Base-by-base conservation (phyloP, 2,797 vertebrate genomes). In the Artibeus lituratus region DNA sequence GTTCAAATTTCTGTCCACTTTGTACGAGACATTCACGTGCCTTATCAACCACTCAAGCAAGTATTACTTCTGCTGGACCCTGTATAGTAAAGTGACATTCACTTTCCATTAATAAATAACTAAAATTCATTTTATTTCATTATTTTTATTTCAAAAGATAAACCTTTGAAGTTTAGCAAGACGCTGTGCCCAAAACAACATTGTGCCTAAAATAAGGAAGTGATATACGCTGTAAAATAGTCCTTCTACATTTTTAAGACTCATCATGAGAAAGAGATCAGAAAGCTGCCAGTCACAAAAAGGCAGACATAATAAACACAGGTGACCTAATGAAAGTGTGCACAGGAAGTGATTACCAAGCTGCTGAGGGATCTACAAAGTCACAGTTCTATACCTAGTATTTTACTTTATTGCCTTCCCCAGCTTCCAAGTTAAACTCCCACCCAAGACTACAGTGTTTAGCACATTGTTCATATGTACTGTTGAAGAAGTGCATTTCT, bases 21-120 rank as follows among this genome's bases (percentile, higher is more conserved):
- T 32, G 11, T 29, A 62, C 2, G 29, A 62, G 26, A 62, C 29
- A 15, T 32, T 62, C 59, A 32, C 12, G 5, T 14, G 14, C 26
- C 59, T 11, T 62, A 29, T 26, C 59, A 62, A 62, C 59, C 59
- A 62, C 59, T 29, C 26, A 62, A 62, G 12, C 59, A 62, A 62
- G 59, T 9, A 26, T 62, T 29, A 62, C 59, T 62, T 62, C 59
- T 32, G 11, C 59, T 32, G 12, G 59, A 62, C 59, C 59, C 59
- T 62, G 14, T 81, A 47, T 76, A 97, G 87, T 51, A 94, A 95
- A 93, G 29, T 65, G 29, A 49, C 82, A 85, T 57, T 91, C 59
- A 93, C 65, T 85, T 87, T 87, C 49, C n/a, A 35, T 87, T 87
- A 73, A 42, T 93, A 95, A 96, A 49, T 53, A 92, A 78, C 37